Conservation (phyloP, 2,888 invertebrate species). For the Gasteruption jaculator region DNA sequence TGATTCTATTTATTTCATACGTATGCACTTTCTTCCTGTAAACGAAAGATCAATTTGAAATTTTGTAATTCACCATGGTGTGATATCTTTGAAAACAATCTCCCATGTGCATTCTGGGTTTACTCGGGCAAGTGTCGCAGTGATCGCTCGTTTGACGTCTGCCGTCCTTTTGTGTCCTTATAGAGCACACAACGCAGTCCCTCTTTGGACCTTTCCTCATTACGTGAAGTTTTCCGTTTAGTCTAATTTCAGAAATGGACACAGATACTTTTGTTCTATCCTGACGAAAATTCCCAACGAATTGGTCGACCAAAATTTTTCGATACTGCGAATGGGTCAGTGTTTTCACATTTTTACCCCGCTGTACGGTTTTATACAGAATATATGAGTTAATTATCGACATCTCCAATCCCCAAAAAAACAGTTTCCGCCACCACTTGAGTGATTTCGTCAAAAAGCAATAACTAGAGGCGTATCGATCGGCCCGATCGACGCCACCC, state of each 20-base stretch:
- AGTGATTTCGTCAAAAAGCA: constrained; percentile 25
- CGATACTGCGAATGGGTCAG: constrained; percentile 12
- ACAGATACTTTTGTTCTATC: constrained; percentile 12
- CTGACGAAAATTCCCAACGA: constrained; percentile 10
- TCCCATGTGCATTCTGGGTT: constrained; percentile 22
- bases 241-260: constrained; percentile 14
- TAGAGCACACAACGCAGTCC: constrained; percentile 14
- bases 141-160: constrained; percentile 22
- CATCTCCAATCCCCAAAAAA: constrained; percentile 23
- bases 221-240: constrained; percentile 16
- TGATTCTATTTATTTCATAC: constrained; percentile 17
- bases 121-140: constrained; percentile 23
- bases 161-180: constrained; percentile 13
- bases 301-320: constrained; percentile 15
- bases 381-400: constrained; percentile 16
- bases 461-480: constrained; percentile 21
- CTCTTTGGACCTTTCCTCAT: constrained; percentile 13
- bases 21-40: constrained; percentile 10
- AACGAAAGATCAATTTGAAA: constrained; percentile 10
- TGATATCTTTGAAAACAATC: constrained; percentile 21
- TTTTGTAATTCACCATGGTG: constrained; percentile 18
- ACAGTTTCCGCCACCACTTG: constrained; percentile 26
- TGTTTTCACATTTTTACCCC: constrained; percentile 17
- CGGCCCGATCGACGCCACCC: constrained; percentile 18
- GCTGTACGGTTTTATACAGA: constrained; percentile 13